Conservation (phyloP, 2,888 invertebrate genomes). For the Synanthedon tipuliformis region DNA sequence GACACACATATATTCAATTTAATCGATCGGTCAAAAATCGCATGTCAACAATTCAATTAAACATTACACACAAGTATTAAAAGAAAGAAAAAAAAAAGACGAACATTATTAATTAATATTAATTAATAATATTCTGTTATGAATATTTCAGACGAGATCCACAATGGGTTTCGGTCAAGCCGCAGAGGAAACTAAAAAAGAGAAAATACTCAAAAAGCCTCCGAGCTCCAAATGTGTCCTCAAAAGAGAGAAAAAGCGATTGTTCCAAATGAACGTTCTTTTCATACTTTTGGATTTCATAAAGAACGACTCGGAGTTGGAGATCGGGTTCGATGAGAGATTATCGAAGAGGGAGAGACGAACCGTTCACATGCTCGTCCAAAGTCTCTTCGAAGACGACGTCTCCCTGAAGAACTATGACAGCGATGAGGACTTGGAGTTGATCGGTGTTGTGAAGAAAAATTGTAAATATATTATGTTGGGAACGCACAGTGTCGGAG, state of each 20-base stretch:
- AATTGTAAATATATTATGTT: slow-evolving; percentile 22
- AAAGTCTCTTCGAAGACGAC: neutral
- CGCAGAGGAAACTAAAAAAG: neutral
- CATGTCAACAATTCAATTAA: too few relatives aligned
- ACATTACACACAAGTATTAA: too few relatives aligned
- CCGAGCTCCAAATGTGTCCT: neutral
- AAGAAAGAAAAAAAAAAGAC: too few relatives aligned
- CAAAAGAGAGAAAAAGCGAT: slow-evolving; percentile 1
- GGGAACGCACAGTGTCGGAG: slow-evolving; percentile 25
- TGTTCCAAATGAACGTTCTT: slow-evolving; percentile 25
- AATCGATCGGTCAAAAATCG: too few relatives aligned
- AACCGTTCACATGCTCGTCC: slow-evolving; percentile 19
- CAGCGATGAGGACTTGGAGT: slow-evolving; percentile 12
- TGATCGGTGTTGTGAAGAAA: slow-evolving; percentile 20
- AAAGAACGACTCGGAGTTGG: slow-evolving; percentile 20
- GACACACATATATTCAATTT: too few relatives aligned
- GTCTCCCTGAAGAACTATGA: slow-evolving; percentile 5
- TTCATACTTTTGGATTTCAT: slow-evolving; percentile 32
- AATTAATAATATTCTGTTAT: neutral
- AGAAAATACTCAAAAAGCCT: neutral
- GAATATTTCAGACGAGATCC: slow-evolving; percentile 14
- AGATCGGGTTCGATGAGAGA: slow-evolving; percentile 22
- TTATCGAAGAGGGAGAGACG: slow-evolving; percentile 10
- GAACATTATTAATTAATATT: too few relatives aligned
- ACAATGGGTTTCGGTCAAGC: slow-evolving; percentile 17